Evolutionary conservation across 1,140 invertebrate species (phyloP), one percentile per base, ranked within the genome.

Genomic region (Monomorium pharaonis): DNA sequence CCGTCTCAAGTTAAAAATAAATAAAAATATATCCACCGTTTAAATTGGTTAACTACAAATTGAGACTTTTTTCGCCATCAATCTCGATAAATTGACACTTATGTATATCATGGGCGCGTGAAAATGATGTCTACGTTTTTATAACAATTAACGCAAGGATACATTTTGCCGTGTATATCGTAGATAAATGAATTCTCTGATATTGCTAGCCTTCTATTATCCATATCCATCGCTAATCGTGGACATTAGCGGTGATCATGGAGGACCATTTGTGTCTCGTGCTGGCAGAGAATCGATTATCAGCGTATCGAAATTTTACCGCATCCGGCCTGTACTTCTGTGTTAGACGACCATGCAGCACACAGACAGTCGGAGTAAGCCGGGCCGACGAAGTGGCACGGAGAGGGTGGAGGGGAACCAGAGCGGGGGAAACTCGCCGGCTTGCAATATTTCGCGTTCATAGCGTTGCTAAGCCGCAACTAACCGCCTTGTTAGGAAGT

Each of bases 401-500:
- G 65, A 21, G 42, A 37, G n/a, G 54, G 10, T 37, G 51, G 33
- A 24, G 56, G 16, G n/a, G 18, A 54, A 83, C 24, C 70, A 42
- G 21, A 56, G 42, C 47, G 37, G 70, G 81, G 62, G 44, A 83
- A n/a, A 86, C 83, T 49, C 76, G 63, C 51, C 86, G 75, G 76
- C 80, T 72, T 76, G 89, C 90, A 93, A 94, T 93, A 94, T 93
- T 94, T 94, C 89, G 92, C 90, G 88, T 94, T 91, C 90, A 90
- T 92, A 92, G 90, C 88, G 92, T 91, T 91, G 88, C 92, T 94
- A 94, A 94, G 93, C 93, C 94, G 88, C 93, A 94, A 94, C 93
- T 94, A 94, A 94, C 93, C 93, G 91, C 92, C 94, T 94, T 93
- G 94, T 94, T 95, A 94, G 93, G 92, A 95, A 95, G 94, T 94